A percentile compares a stretch with the other conserved stretches of the same genome.
phyloP scores from a whole-genome alignment of 2,797 vertebrate genomes.

The Champsocephalus gunnari region DNA sequence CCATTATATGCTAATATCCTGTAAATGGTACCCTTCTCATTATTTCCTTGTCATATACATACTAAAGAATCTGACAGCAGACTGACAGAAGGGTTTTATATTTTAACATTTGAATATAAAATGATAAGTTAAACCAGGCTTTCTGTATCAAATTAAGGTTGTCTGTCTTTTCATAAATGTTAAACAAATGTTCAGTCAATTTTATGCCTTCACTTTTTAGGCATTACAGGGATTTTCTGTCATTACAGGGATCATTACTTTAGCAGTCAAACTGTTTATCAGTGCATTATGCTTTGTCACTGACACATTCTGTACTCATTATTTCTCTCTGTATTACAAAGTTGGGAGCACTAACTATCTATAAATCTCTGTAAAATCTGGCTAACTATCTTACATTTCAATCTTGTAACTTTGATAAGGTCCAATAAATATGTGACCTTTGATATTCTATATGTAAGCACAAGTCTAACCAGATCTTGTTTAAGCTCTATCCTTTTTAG shows the following conservation, averaged over 20 bases:
- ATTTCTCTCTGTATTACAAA: neutral
- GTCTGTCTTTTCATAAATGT: neutral
- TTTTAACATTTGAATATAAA: conserved; percentile 3
- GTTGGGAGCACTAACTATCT: neutral
- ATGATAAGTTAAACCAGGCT: neutral
- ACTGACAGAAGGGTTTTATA: conserved; percentile 6
- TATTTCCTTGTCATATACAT: neutral
- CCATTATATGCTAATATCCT: conserved; percentile 4
- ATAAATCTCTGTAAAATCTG: neutral
- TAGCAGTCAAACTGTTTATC: conserved; percentile 1
- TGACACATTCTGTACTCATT: neutral
- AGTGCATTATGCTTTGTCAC: neutral
- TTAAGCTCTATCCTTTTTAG: neutral
- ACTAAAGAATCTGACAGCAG: conserved; percentile 12
- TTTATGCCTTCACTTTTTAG: neutral
- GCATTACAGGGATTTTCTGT: neutral
- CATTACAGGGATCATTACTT: neutral
- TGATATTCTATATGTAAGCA: neutral
- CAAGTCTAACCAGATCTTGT: too few relatives aligned
- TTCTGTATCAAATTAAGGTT: neutral
- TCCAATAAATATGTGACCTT: neutral
- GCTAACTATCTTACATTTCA: neutral
- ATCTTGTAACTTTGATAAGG: neutral
- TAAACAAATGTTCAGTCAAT: neutral
- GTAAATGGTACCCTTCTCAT: neutral